Evolutionary conservation across 1,140 invertebrate genomes (phyloP), one percentile per base, ranked within the genome.

Genomic region (Cydia amplana): DNA sequence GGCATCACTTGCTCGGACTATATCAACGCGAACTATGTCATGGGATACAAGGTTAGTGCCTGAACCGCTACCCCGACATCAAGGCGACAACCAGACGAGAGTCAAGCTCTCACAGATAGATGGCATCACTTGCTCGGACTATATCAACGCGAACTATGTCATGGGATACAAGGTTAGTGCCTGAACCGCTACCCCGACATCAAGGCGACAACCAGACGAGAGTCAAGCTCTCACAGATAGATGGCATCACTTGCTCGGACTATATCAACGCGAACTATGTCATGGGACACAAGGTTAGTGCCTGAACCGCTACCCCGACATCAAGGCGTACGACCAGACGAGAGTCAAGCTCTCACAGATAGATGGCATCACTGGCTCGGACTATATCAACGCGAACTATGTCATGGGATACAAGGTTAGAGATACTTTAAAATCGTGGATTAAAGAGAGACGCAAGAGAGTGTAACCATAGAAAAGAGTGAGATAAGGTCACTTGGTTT

Each of bases 261-360:
- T 99, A 99, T 85, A 98, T 99, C 74, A 99, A 99, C 88, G 98
- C 98, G 0, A 98, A 98, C 85, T 97, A 97, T 83, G 97, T 99
- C 0, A 95, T 97, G 83, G 96, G 97, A 10, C 98, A 98, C 85
- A 98, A 98, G 88, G 93, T 93, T 10, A 80, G 85, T 83, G n/a
- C n/a, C n/a, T n/a, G 32, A 32, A 95, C 72, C 98, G 98, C 90
- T 98, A 98, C 40, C 32, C 5, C 32, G 32, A 43, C 12, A 43
- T 43, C 40, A 14, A 43, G 12, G 12, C 9, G 0, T 14, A 98
- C 87, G 98, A 99, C 93, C 98, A 99, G 92, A 98, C 97, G 7
- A 93, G 98, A 81, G 97, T 99, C 0, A 96, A 96, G 82, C 87
- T 43, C 98, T 93, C 95, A 0, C 94, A 95, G 78, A 93, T 96